Evolutionary conservation across 2,113 vertebrate species (phyloP), one percentile per base, ranked within the genome.

Genomic region (Chloropsis hardwickii): DNA sequence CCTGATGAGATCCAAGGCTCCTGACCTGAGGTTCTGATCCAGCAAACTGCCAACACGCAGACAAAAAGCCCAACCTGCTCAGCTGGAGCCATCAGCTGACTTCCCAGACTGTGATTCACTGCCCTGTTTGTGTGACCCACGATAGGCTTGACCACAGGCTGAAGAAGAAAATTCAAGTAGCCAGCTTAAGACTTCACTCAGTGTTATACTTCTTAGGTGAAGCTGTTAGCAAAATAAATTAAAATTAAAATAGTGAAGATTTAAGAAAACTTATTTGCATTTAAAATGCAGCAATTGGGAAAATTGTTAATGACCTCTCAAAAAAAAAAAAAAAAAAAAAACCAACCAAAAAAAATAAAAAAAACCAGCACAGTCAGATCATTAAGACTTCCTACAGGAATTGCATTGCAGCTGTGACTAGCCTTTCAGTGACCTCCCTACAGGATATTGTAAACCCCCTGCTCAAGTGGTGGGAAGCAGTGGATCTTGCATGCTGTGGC

Each of bases 1-100:
- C 87, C 79, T 90, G 94, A 94, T 88, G 94, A 92, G 94, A 95
- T 92, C 42, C 12, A 1, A 95, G 51, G 58, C 35, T 94, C 14
- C 71, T 82, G 82, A 85, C 44, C 29, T 18, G 33, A 56, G 58
- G 53, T 86, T 78, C 35, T 82, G 42, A 58, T 94, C 57, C 81
- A 92, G 51, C 66, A 92, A 93, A 93, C 79, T 92, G 88, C 79
- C 18, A 45, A 45, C 66, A 65, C 2, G 4, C 74, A 77, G 74
- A 56, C 71, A 91, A 44, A 93, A 93, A 90, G 35, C 56, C 74
- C 74, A 54, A 35, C 1, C 1, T 5, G 1, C 81, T 70, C 85
- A 86, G 91, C 62, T 66, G 71, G 77, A 95, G 64, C 67, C 77
- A 71, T 58, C 84, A 82, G 67, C 29, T 88, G 74, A 54, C 48